Evolutionary conservation across 2,113 vertebrate genomes (phyloP), one percentile per base, ranked within the genome.

Genomic region (Sander vitreus): DNA sequence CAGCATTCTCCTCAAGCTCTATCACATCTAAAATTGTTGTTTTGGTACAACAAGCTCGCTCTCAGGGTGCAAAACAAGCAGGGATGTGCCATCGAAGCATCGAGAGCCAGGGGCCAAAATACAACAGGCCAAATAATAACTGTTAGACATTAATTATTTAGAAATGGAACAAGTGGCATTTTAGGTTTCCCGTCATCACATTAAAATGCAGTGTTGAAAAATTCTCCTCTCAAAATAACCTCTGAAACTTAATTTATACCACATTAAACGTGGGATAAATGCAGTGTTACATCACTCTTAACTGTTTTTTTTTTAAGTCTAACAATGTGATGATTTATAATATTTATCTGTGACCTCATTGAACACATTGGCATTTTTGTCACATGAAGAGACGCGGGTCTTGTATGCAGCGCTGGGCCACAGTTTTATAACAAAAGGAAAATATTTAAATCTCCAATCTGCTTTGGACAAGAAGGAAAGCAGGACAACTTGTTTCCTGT

Each of bases 61-160:
- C 50, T 48, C n/a, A 4, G 30, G 64, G 14, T 76, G 30, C 50
- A 83, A 80, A 85, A 63, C 33, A 50, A 45, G 78, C 71, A 73
- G 71, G 21, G 72, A 74, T 65, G 53, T 45, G 30, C 43, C n/a
- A n/a, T n/a, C n/a, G n/a, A n/a, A 55, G 27, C 63, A 58, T 19
- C 0, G 2, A 85, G 54, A 89, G 62, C 85, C 77, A 73, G 51
- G 7, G 65, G 84, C 51, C 74, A 81, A 73, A 82, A 82, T 7
- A 70, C 16, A 85, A 72, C 65, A 85, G 83, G 81, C 73, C 67
- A 87, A 83, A 85, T 81, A 84, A 84, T 72, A 81, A 89, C 57
- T 78, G 76, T 77, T 78, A 14, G 70, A 83, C 78, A 81, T 87
- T 27, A 79, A 88, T 88, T 88, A 87, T 85, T 89, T 21, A 88